Evolutionary conservation across 1,140 invertebrate species (phyloP).

Genomic region (Brachionus koreanus): DNA sequence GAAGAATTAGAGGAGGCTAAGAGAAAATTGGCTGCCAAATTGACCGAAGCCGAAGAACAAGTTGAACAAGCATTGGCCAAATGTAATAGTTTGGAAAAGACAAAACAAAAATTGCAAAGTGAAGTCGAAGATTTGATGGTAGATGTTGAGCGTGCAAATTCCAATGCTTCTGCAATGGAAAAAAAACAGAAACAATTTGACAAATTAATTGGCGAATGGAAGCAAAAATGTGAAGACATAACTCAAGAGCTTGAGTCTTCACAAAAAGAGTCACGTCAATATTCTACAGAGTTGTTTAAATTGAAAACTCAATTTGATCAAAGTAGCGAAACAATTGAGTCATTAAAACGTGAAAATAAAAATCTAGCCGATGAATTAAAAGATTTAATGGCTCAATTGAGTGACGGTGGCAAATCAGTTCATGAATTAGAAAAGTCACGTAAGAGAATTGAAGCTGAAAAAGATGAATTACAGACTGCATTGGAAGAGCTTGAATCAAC

Average conservation of each 20-base stretch:
- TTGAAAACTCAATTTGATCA: constrained; percentile 96
- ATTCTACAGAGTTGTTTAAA: constrained; percentile 97
- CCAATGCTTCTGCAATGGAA: constrained; percentile 84
- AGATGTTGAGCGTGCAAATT: constrained; percentile 79
- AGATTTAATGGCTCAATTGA: constrained; percentile 94
- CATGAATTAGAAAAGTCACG: constrained; percentile 97
- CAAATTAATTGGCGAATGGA: constrained; percentile 99
- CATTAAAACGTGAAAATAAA: constrained; percentile 97
- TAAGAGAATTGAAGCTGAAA: constrained; percentile 95
- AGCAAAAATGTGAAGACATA: constrained; percentile 95
- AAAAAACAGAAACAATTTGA: constrained; percentile 99
- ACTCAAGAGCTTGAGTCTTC: constrained; percentile 92
- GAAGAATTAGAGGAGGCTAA: constrained; percentile 98
- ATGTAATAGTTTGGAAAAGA: constrained; percentile 91
- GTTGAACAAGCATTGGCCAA: constrained; percentile 82
- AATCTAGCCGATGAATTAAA: constrained; percentile 73
- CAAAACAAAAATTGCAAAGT: constrained; percentile 86
- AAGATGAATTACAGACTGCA: constrained; percentile 96
- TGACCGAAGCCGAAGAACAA: constrained; percentile 87
- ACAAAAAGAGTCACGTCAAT: constrained; percentile 97
- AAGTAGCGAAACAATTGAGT: constrained; percentile 87
- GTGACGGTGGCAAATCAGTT: constrained; percentile 82
- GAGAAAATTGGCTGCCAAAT: constrained; percentile 88
- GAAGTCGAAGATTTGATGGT: constrained; percentile 97
- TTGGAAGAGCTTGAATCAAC: constrained; percentile 97